A percentile compares a stretch with the other conserved stretches of the same genome.
phyloP scores from a whole-genome alignment of 2,797 vertebrate genomes.

The Cyprinella venusta region DNA sequence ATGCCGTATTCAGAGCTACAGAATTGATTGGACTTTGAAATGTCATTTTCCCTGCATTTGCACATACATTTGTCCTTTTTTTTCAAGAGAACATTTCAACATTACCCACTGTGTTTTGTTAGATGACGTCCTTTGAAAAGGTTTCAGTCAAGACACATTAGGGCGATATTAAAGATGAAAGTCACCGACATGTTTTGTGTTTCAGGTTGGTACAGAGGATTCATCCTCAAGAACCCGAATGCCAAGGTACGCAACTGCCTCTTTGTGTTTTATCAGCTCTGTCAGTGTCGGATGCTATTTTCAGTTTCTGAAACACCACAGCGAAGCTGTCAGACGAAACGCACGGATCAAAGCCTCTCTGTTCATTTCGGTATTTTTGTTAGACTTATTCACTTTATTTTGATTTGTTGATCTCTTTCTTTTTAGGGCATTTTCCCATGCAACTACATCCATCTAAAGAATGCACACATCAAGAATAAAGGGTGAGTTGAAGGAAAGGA shows the following conservation, averaged over 20 bases:
- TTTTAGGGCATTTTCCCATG: conserved; percentile 95
- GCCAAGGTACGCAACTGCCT: conserved; percentile 84
- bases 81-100: neutral
- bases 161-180: conserved; percentile 28
- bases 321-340: neutral
- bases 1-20: neutral
- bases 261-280: conserved; percentile 32
- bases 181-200: conserved; percentile 65
- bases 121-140: neutral
- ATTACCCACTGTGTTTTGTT: neutral
- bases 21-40: neutral
- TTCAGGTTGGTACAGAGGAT: conserved; percentile 97
- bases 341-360: neutral
- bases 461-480: conserved; percentile 96
- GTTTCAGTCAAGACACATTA: neutral
- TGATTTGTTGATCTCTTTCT: conserved; percentile 49
- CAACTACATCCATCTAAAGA: conserved; percentile 95
- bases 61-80: neutral
- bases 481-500: conserved; percentile 78
- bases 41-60: neutral
- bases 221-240: conserved; percentile 95
- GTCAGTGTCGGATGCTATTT: conserved; percentile 52
- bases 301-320: conserved; percentile 35
- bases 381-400: neutral
- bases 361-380: conserved; percentile 24